Evolutionary conservation across 2,113 vertebrate species (phyloP).

Genomic region (Dicaeum eximium): DNA sequence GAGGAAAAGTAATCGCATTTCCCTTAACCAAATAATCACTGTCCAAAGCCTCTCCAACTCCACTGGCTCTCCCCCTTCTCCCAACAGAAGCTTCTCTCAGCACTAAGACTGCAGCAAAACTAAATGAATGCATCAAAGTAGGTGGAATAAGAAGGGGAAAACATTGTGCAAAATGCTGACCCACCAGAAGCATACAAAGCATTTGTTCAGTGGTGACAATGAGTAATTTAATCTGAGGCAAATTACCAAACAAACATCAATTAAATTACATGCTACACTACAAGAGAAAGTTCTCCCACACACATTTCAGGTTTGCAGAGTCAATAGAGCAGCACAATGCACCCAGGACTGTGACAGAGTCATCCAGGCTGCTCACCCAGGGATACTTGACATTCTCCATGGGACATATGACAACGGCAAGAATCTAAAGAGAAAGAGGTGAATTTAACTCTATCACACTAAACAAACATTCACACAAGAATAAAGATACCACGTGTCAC

Average conservation of each 20-base stretch:
- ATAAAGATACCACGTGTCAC: neutral
- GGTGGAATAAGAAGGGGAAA: conserved; percentile 40
- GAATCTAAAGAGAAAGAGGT: neutral
- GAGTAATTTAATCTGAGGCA: conserved; percentile 33
- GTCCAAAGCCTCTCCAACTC: neutral
- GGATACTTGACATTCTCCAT: neutral
- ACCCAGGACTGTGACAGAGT: neutral
- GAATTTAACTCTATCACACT: neutral
- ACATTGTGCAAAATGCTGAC: conserved; percentile 15
- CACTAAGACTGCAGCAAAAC: neutral
- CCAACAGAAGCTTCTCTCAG: neutral
- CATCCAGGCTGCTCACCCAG: neutral
- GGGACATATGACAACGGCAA: neutral
- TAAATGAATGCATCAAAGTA: conserved; percentile 42
- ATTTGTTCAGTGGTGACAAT: conserved; percentile 21
- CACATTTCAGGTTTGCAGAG: neutral
- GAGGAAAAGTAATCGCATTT: neutral
- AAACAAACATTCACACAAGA: neutral
- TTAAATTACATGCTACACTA: conserved; percentile 1
- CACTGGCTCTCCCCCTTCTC: neutral
- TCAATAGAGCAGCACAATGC: neutral
- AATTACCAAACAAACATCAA: conserved; percentile 40
- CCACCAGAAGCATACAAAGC: conserved; percentile 4
- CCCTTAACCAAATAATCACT: neutral
- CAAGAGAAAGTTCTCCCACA: conserved; percentile 21